Conservation (phyloP, 2,113 vertebrate genomes). For the Mionectes macconnelli region DNA sequence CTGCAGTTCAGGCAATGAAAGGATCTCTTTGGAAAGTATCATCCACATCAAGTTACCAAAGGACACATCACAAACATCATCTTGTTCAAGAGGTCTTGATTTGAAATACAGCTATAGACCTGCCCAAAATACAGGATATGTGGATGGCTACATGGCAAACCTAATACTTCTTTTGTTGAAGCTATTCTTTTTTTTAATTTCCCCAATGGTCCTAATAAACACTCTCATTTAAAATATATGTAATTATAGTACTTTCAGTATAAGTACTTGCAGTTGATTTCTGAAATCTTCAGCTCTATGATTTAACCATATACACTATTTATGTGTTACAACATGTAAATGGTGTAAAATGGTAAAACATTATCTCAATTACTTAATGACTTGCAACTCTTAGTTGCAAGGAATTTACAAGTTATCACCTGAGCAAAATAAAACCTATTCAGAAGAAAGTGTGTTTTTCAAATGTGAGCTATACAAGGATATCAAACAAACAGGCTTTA, state of each 20-base stretch:
- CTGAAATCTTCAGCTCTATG: background rate
- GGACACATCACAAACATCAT: accelerated
- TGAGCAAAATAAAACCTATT: background rate
- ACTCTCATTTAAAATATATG: background rate
- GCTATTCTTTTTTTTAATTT: background rate
- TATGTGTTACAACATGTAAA: background rate
- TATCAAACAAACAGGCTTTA: background rate
- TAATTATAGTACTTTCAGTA: background rate
- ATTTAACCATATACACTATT: background rate
- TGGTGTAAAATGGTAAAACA: background rate
- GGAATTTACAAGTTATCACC: background rate
- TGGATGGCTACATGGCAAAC: background rate
- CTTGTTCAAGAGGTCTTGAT: background rate
- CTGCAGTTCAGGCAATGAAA: background rate
- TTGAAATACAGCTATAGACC: background rate
- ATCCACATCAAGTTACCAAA: background rate
- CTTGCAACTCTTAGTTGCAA: background rate
- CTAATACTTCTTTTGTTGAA: background rate
- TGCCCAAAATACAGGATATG: background rate
- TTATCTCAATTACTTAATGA: background rate
- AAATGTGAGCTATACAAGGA: background rate
- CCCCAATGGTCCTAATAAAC: background rate
- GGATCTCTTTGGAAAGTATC: background rate
- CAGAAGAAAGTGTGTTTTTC: background rate
- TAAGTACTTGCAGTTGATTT: background rate